Base-by-base conservation (phyloP, 2,113 vertebrate genomes). In the Petroica traversi region DNA sequence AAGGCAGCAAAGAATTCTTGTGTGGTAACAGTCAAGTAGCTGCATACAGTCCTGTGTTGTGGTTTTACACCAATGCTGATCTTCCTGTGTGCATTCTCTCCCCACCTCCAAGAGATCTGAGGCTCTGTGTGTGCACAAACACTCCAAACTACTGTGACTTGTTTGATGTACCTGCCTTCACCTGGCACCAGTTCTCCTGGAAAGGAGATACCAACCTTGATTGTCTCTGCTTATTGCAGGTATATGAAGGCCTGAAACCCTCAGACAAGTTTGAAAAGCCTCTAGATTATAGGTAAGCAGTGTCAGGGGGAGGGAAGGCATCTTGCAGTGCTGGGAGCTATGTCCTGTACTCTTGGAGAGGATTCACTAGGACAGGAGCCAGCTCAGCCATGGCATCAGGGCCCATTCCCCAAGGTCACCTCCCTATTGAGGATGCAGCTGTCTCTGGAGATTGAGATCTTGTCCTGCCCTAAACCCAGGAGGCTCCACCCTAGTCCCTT, bases 201-300 rank as follows among this genome's bases (percentile, higher is more conserved):
- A 52, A 43, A 25, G 15, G 57, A 55, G 14, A 40, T 93, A 83
- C 24, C 41, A 85, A 4, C 63, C 34, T 87, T 80, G 34, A 55
- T 74, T 52, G 19, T 72, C 16, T 95, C 36, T 96, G 36, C 40
- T 79, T 63, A 24, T 91, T 94, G 40, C 97, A 99, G 99, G 99
- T 99, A n/a, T 99, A 99, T 86, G 99, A 99, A 97, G 99, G 99
- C 74, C 98, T 99, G 67, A 99, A 99, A 78, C 99, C 99, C 5
- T 99, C 99, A 0, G 99, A 99, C 97, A 99, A 99, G 77, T 99
- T 98, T 89, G 99, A 99, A 97, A 99, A 99, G 94, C 99, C 98
- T 57, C 97, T 99, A 93, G 99, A 99, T 97, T 99, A 99, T 72
- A 99, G 99, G 99, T 99, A 94, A 52, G 86, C 14, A 6, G 14